Conservation (phyloP, 2,797 vertebrate genomes). For the Apodemus agrarius region DNA sequence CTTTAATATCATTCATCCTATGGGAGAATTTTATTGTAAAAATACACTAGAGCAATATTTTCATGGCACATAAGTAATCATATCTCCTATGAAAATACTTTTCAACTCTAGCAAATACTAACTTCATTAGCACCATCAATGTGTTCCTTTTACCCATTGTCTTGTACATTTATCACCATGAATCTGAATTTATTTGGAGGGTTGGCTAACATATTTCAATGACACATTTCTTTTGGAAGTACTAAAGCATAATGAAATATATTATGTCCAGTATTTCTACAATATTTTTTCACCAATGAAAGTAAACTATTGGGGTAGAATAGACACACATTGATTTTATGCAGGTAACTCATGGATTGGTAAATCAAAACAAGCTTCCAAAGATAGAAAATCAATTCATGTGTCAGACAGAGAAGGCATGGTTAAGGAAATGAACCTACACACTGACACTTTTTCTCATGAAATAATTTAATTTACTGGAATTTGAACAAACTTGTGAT, state of each 20-base stretch:
- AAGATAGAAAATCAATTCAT: slow-evolving; percentile 79
- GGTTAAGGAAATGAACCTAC: slow-evolving; percentile 60
- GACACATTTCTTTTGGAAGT: slow-evolving; percentile 25
- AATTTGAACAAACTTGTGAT: slow-evolving; percentile 58
- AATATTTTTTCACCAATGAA: slow-evolving; percentile 13
- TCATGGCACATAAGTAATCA: slow-evolving; percentile 64
- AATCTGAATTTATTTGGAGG: slow-evolving; percentile 46
- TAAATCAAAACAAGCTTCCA: slow-evolving; percentile 81
- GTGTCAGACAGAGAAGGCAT: slow-evolving; percentile 47
- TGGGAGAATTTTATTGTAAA: background rate
- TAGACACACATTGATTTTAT: slow-evolving; percentile 77
- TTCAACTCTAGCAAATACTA: slow-evolving; percentile 52
- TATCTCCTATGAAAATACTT: background rate
- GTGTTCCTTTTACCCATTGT: slow-evolving; percentile 46
- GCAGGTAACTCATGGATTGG: slow-evolving; percentile 73
- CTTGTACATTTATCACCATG: slow-evolving; percentile 37
- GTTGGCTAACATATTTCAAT: slow-evolving; percentile 49
- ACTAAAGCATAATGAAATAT: slow-evolving; percentile 54
- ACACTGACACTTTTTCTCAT: slow-evolving; percentile 48
- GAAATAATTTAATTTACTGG: slow-evolving; percentile 67
- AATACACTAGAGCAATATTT: slow-evolving; percentile 66
- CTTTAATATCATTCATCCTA: slow-evolving; percentile 39
- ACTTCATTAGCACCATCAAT: slow-evolving; percentile 53
- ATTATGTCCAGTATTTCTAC: slow-evolving; percentile 39
- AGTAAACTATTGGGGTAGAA: slow-evolving; percentile 77